Base-by-base conservation (phyloP, 2,797 vertebrate species). In the Myoxocephalus aenaeus region DNA sequence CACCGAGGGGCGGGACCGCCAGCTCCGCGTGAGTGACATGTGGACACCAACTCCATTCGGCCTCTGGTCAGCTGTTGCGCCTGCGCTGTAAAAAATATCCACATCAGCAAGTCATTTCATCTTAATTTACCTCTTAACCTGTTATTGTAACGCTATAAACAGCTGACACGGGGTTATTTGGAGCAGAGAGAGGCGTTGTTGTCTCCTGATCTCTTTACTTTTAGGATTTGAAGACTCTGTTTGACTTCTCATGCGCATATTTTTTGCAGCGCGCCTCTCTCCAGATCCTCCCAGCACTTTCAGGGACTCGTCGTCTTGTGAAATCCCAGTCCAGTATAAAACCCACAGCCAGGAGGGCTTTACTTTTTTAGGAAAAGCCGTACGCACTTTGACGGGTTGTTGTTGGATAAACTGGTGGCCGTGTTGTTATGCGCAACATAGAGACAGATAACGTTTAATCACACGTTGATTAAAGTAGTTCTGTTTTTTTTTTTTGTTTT, bases 21-120 rank as follows among this genome's bases (percentile, higher is more conserved):
- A 70, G 40, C 72, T 69, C 77, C 58, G 63, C 6, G 1, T 74
- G 81, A 80, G 32, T 65, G 86, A 88, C 89, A 86, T 51, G 82
- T 62, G 81, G 74, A 40, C 79, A 10, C 67, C 34, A 65, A 73
- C 92, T 92, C 89, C 80, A 92, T 89, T 90, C 92, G 93, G 94
- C 68, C 91, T 90, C 38, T 2, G 63, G 70, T 91, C 91, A 93
- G 93, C 94, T 94, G 93, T 79, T 91, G 90, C 58, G 25, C 34
- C 36, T 58, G 18, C 90, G 38, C 91, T 93, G 86, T 59, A 92
- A 92, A 81, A 87, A 84, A 77, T 78, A 29, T 58, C 42, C 66
- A 15, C 9, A 13, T 5, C 2, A n/a, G 5, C 4, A 10, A 65
- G 2, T 3, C 0, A 13, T 29, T 65, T 18, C 1, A 12, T 14